phyloP scores from a whole-genome alignment of 2,888 invertebrate species.

The Bruchidius siliquastri region DNA sequence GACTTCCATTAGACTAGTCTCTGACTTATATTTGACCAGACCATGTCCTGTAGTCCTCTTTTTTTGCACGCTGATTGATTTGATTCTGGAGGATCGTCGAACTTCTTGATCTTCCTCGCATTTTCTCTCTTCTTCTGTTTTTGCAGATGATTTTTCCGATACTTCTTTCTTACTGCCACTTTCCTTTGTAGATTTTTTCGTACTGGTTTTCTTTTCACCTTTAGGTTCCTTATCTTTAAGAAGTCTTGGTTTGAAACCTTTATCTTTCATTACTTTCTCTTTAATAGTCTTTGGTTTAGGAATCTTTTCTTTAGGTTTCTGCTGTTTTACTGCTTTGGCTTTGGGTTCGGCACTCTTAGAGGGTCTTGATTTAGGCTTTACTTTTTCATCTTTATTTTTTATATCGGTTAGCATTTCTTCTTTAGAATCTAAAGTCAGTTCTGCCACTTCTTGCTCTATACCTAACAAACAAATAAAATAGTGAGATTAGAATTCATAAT shows the following conservation, averaged over 20 bases:
- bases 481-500: too few species aligned
- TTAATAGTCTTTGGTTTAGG: slow-evolving; percentile 8
- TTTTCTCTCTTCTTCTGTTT: slow-evolving; percentile 13
- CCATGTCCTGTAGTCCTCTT: slow-evolving; percentile 63
- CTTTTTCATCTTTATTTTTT: slow-evolving; percentile 8
- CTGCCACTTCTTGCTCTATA: not conserved
- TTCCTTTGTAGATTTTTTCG: not conserved
- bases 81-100: slow-evolving; percentile 69
- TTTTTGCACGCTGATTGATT: slow-evolving; percentile 67
- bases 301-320: slow-evolving; percentile 9
- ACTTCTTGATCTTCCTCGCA: slow-evolving; percentile 42
- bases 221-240: slow-evolving; percentile 7
- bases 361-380: slow-evolving; percentile 3
- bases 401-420: not conserved
- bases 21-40: slow-evolving; percentile 51
- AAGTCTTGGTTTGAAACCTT: slow-evolving; percentile 5
- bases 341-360: slow-evolving; percentile 7
- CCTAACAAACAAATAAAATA: not conserved
- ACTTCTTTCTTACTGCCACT: slow-evolving; percentile 8
- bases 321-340: slow-evolving; percentile 8
- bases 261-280: slow-evolving; percentile 19
- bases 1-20: slow-evolving; percentile 45
- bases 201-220: not conserved
- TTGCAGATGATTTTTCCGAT: slow-evolving; percentile 2
- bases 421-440: not conserved